Evolutionary conservation across 2,797 vertebrate genomes (phyloP).

Genomic region (Calcarius lapponicus): DNA sequence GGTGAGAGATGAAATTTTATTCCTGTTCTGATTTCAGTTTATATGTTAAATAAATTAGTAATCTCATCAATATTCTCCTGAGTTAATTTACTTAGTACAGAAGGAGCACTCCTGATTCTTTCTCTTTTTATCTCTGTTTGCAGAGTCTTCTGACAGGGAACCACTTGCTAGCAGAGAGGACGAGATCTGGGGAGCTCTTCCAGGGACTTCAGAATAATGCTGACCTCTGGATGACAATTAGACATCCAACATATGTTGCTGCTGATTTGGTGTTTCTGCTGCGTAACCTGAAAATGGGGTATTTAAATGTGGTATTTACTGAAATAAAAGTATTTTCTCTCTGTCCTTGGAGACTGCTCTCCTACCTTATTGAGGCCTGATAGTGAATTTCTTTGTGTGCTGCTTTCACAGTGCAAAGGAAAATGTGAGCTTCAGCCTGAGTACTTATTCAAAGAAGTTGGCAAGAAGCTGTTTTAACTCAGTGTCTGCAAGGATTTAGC

Average conservation of each 20-base stretch:
- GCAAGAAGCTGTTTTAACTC: background rate
- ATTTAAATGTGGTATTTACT: background rate
- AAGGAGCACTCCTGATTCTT: background rate
- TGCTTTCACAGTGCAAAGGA: background rate
- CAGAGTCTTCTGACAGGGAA: background rate
- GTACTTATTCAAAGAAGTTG: background rate
- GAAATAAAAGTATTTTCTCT: background rate
- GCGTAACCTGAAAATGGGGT: background rate
- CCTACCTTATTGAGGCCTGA: background rate
- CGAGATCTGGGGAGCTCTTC: background rate
- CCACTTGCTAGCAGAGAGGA: background rate
- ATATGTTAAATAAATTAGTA: slow-evolving; percentile 46
- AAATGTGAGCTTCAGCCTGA: background rate
- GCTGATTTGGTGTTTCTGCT: background rate
- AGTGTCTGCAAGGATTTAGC: background rate
- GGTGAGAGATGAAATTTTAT: slow-evolving; percentile 1
- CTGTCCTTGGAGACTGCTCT: background rate
- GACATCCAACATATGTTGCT: background rate
- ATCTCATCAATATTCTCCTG: slow-evolving; percentile 29
- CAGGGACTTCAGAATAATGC: background rate
- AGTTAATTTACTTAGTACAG: slow-evolving; percentile 32
- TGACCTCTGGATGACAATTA: background rate
- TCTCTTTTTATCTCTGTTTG: background rate
- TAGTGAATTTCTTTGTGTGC: background rate
- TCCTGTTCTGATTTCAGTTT: background rate